phyloP scores from a whole-genome alignment of 2,797 vertebrate genomes.

The Peromyscus nudipes region DNA sequence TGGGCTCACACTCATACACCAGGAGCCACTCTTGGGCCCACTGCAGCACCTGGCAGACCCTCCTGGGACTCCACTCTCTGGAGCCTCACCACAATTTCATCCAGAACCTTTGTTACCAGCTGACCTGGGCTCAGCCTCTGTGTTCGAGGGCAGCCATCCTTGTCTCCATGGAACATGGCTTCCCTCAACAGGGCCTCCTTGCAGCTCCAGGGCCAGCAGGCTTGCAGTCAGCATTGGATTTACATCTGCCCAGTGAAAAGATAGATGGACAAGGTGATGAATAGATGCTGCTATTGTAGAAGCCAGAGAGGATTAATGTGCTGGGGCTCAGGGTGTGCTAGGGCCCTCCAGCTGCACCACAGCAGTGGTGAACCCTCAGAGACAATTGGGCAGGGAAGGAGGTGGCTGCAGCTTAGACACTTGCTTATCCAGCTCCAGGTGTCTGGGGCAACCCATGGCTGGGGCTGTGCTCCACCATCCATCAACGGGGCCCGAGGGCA shows the following conservation, averaged over 20 bases:
- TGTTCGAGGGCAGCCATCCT: accelerated
- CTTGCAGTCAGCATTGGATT: accelerated
- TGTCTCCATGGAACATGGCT: too few species aligned
- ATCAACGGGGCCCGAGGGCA: accelerated
- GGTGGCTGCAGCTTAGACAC: neutral
- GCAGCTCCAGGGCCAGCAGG: accelerated
- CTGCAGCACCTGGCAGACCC: accelerated
- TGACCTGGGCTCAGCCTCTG: neutral
- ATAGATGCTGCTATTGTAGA: neutral
- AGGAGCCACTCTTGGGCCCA: neutral
- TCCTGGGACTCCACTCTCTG: too few species aligned
- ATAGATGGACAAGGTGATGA: neutral
- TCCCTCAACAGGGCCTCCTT: accelerated
- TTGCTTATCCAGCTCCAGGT: neutral
- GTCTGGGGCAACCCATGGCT: neutral
- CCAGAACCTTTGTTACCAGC: neutral
- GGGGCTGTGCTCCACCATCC: neutral
- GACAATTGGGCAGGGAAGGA: neutral
- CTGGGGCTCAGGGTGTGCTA: neutral
- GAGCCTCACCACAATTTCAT: accelerated
- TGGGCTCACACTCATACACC: neutral
- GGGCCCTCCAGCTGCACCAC: neutral
- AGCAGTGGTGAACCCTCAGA: neutral
- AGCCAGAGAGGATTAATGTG: neutral
- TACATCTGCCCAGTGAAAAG: accelerated